phyloP scores from a whole-genome alignment of 2,888 invertebrate species.

The Spodoptera picta region DNA sequence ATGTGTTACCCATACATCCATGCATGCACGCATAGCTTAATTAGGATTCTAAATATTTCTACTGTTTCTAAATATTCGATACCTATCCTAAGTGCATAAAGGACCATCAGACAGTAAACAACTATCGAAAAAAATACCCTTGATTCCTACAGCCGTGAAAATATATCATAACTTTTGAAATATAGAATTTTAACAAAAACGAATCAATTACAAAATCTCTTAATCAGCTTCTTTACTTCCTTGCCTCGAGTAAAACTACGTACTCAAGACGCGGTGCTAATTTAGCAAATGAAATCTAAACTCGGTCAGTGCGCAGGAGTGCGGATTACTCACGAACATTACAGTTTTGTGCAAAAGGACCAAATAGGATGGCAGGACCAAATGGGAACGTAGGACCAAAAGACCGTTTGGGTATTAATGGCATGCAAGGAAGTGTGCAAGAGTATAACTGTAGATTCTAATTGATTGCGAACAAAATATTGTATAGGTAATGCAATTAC shows the following conservation, averaged over 20 bases:
- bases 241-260: slow-evolving; percentile 37
- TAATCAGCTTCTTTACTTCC: neutral
- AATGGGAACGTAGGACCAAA: slow-evolving; percentile 46
- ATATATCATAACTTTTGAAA: too few species aligned
- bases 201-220: neutral
- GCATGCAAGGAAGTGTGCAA: slow-evolving; percentile 8
- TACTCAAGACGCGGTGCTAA: slow-evolving; percentile 37
- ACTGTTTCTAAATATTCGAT: too few species aligned
- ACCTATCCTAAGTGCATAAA: too few species aligned
- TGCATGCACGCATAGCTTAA: too few species aligned
- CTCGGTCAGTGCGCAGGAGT: slow-evolving; percentile 53
- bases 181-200: too few species aligned
- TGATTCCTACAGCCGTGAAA: too few species aligned
- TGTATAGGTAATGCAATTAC: too few species aligned
- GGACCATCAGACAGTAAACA: too few species aligned
- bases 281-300: slow-evolving; percentile 59
- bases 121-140: too few species aligned
- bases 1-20: too few species aligned
- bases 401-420: slow-evolving; percentile 51
- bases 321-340: slow-evolving; percentile 55
- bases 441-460: slow-evolving; percentile 6
- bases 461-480: neutral
- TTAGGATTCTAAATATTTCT: too few species aligned
- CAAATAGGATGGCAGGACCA: slow-evolving; percentile 37
- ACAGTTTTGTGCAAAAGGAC: slow-evolving; percentile 32